These are phyloP conservation scores for Corapipo altera DNA, from an alignment of 2,113 vertebrate genomes.

Conservation along the genomic window DNA sequence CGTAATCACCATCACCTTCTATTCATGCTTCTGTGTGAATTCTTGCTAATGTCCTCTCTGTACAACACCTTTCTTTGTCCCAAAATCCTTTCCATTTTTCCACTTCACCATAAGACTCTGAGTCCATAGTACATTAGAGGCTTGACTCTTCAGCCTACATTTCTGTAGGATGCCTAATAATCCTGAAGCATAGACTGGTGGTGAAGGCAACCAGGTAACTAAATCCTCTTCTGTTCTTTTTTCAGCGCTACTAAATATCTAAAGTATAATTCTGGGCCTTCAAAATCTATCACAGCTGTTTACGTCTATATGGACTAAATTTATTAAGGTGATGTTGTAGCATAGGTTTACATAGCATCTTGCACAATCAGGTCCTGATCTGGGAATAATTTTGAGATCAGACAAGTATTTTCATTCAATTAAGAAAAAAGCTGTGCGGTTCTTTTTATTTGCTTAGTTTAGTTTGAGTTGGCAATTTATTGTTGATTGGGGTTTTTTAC, in stretches of 20 bases:
- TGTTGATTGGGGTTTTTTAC: not conserved
- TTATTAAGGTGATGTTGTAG: not conserved
- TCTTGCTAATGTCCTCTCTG: not conserved
- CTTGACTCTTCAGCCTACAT: not conserved
- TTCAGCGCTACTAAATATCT: not conserved
- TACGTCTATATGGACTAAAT: not conserved
- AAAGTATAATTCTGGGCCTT: not conserved
- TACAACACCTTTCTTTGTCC: not conserved
- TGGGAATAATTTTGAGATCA: not conserved
- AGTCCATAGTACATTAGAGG: not conserved
- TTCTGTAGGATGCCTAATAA: not conserved
- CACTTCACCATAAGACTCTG: not conserved
- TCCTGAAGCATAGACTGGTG: not conserved
- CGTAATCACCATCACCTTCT: not conserved
- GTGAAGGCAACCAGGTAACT: not conserved
- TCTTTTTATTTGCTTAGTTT: not conserved
- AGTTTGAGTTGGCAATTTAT: not conserved
- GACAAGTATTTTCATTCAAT: not conserved
- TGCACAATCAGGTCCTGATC: not conserved
- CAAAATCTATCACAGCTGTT: not conserved
- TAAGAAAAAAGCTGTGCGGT: fast-evolving
- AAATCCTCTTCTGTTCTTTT: not conserved
- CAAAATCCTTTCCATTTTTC: not conserved
- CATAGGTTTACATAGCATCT: not conserved
- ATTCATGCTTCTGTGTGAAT: not conserved